Percentiles rank a stretch among this genome's conserved stretches.
These are phyloP conservation scores for Tetranychus urticae DNA, from an alignment of 1,140 invertebrate genomes.

Conservation along the genomic window DNA sequence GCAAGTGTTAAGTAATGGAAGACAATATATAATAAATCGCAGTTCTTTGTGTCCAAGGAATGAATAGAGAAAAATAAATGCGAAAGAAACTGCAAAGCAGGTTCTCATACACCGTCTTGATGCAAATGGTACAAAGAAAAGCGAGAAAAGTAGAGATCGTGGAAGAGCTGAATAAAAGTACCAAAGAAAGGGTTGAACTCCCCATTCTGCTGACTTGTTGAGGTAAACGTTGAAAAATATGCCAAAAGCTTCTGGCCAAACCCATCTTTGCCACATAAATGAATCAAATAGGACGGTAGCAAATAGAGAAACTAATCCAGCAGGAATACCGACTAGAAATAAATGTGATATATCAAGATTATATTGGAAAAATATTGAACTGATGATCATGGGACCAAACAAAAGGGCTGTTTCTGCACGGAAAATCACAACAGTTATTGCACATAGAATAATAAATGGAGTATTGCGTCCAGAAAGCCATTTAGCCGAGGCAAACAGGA, in stretches of 20 bases:
- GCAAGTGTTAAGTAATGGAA: constrained; percentile 78
- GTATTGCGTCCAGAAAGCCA: constrained; percentile 12
- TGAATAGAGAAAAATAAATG: constrained; percentile 75
- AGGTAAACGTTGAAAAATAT: constrained; percentile 82
- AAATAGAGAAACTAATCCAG: constrained; percentile 20
- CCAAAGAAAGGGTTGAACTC: constrained; percentile 87
- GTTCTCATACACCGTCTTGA: constrained; percentile 40
- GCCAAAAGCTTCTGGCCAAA: constrained; percentile 25
- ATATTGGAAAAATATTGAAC: constrained; percentile 4
- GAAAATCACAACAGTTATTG: constrained; percentile 10
- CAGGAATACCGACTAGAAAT: constrained; percentile 6
- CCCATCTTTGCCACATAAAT: not conserved
- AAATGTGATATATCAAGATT: not conserved
- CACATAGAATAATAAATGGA: constrained; percentile 7
- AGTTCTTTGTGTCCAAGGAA: constrained; percentile 94
- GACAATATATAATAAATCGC: constrained; percentile 87
- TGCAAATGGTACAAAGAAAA: constrained; percentile 52
- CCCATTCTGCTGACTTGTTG: constrained; percentile 89
- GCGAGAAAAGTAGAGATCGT: constrained; percentile 51
- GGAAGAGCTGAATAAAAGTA: constrained; percentile 95
- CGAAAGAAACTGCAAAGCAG: constrained; percentile 38
- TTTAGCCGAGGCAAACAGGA: constrained; percentile 30
- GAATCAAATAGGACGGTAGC: constrained; percentile 60
- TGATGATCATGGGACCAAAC: constrained; percentile 3
- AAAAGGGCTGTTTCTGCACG: constrained; percentile 8